Percentiles rank a stretch among this genome's conserved stretches.
phyloP scores from a whole-genome alignment of 2,888 invertebrate genomes.

The Abrostola triplasia region DNA sequence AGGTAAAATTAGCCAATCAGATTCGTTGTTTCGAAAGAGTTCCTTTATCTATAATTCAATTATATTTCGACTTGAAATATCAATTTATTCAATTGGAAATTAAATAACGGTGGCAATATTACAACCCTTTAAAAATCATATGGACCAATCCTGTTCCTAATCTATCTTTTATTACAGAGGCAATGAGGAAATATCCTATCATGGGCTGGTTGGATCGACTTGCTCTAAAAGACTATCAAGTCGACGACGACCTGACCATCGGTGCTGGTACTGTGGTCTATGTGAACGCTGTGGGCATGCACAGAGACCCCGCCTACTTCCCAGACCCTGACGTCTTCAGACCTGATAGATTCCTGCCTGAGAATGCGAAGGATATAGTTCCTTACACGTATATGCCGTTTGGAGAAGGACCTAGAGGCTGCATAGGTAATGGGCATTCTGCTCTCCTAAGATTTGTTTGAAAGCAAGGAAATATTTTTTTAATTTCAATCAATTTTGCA shows the following conservation, averaged over 20 bases:
- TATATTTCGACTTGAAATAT: too few species aligned
- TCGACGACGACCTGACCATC: conserved; percentile 67
- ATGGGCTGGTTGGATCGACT: conserved; percentile 74
- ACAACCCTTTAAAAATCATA: neutral
- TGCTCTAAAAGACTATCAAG: conserved; percentile 57
- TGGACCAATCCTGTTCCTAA: neutral
- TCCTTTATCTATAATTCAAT: too few species aligned
- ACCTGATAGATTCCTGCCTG: conserved; percentile 87
- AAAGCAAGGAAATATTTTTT: too few species aligned
- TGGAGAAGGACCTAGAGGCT: conserved; percentile 88
- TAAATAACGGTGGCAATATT: too few species aligned
- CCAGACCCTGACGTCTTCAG: conserved; percentile 85
- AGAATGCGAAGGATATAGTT: conserved; percentile 79
- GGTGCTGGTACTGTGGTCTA: conserved; percentile 67
- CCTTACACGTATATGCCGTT: conserved; percentile 84
- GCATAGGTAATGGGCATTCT: conserved; percentile 81
- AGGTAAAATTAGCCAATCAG: too few species aligned
- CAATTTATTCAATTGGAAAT: too few species aligned
- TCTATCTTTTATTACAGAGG: conserved; percentile 59
- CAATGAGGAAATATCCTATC: conserved; percentile 66
- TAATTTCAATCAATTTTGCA: too few species aligned
- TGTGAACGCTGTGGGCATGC: conserved; percentile 66
- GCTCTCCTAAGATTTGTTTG: neutral
- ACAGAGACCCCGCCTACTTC: conserved; percentile 80
- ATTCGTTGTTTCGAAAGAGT: too few species aligned